Base-by-base conservation (phyloP, 2,888 invertebrate species). In the Melieria omissa region DNA sequence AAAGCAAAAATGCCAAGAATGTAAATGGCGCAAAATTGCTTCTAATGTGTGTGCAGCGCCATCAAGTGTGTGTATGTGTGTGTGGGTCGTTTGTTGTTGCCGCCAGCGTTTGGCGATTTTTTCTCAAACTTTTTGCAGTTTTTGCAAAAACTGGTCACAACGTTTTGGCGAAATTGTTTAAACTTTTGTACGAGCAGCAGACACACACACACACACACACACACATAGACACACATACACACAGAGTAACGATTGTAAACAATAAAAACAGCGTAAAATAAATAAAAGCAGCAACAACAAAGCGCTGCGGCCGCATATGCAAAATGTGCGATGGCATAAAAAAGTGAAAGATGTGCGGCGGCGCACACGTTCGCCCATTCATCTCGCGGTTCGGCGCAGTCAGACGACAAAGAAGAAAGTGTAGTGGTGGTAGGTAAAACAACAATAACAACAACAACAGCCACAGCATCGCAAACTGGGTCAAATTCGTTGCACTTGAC, bases 401-500 rank as follows among this genome's bases (percentile, higher is more conserved):
- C 29, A 29, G 29, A 29, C 29, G 29, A 29, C 29, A 29, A 29
- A 29, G 29, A 29, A 29, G 29, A 29, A 29, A 29, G 29, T 29
- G 29, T 29, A 29, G 29, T 29, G 29, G 29, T 29, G 29, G 29
- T 29, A 29, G 29, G 29, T 29, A 29, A 29, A 2, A 3, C 29
- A 29, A 29, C 29, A 29, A 29, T 3, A 16, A 16, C 16, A 16
- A 16, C 16, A 29, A 29, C 29, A 29, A 29, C 54, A 62, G 68
- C 54, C 45, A 52, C 52, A 54, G 29, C 44, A 64, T 49, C 71
- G 29, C 60, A 65, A 71, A 61, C 61, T 71, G 45, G 71, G 71
- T 65, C 71, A 71, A 71, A 65, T 71, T 52, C 29, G 65, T 65
- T 65, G 71, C 71, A 71, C 70, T 71, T 65, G 70, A 29, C 54